Base-by-base conservation (phyloP, 37 sponge, comb jelly and placozoan species). In the Theonella swinhoei region DNA sequence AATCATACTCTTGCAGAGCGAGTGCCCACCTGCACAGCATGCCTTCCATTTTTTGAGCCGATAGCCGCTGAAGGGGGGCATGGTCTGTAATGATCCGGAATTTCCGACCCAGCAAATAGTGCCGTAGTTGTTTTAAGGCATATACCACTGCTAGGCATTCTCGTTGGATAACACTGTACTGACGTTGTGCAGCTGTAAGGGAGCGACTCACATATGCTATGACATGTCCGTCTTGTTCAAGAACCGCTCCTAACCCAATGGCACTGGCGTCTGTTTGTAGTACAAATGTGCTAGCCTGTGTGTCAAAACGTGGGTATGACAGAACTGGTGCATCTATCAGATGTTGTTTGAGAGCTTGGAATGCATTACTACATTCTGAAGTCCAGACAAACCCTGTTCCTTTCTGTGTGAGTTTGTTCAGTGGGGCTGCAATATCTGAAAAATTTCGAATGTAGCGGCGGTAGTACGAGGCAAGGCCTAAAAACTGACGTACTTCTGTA, bases 191-290 rank as follows among this genome's bases (percentile, higher is more conserved):
- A 58, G 29, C 31, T 31, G 77, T 76, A 25, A 47, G 70, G 25
- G 69, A 42, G 3, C 72, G 38, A 39, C 77, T 76, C 29, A 35
- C 77, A 84, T 75, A 76, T 17, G 77, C 75, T n/a, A 85, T 69
- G 30, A 85, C 86, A 62, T 78, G 28, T 26, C 82, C 76, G 37
- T 81, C 72, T 33, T 88, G 86, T 39, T 88, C 86, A n/a, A 93
- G 82, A 2, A 85, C 71, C 11, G 89, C 87, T 42, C 89, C 93
- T 3, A 93, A 28, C 14, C 86, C 87, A 40, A 67, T 42, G 26
- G 58, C 64, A 69, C 86, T 88, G 36, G 93, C 93, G 81, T 94
- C 94, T 31, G 88, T 94, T 64, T 81, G 85, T 23, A 94, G 67
- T 0, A 80, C 33, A 34, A 90, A 85, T 8, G 29, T 35, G 17